phyloP scores from a whole-genome alignment of 1,140 invertebrate species.

The Temnothorax curvispinosus region DNA sequence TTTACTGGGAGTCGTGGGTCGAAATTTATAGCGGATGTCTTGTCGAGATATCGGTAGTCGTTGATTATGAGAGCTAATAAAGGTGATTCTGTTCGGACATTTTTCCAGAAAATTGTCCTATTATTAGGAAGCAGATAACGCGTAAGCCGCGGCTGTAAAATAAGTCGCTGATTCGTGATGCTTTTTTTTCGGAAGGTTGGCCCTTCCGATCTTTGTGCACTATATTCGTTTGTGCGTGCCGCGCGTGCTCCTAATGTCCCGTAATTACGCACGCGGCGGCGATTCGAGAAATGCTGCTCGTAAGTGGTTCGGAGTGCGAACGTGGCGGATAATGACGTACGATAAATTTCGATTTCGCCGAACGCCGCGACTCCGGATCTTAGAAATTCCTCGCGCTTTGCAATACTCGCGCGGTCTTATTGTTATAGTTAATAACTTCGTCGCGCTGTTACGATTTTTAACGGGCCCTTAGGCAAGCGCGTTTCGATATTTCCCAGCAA shows the following conservation, averaged over 20 bases:
- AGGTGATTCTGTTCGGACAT: not conserved
- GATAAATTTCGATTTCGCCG: slow-evolving; percentile 63
- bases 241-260: slow-evolving; percentile 37
- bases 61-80: slow-evolving; percentile 21
- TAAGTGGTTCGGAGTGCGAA: slow-evolving; percentile 50
- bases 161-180: not conserved
- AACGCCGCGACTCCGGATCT: slow-evolving; percentile 8
- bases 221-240: slow-evolving; percentile 35
- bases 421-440: not conserved
- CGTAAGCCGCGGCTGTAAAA: not conserved
- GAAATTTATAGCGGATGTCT: slow-evolving; percentile 22
- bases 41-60: not conserved
- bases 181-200: not conserved
- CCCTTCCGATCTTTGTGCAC: not conserved
- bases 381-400: slow-evolving; percentile 34
- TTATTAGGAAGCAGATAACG: slow-evolving; percentile 36
- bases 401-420: not conserved
- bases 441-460: slow-evolving; percentile 32
- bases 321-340: slow-evolving; percentile 18
- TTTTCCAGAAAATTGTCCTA: slow-evolving; percentile 19
- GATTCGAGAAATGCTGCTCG: slow-evolving; percentile 52
- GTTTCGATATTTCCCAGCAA: not conserved
- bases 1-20: not conserved
- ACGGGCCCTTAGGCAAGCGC: not conserved
- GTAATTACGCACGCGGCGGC: slow-evolving; percentile 51